Evolutionary conservation across 2,797 vertebrate genomes (phyloP).

Genomic region (Eupleurogrammus muticus): DNA sequence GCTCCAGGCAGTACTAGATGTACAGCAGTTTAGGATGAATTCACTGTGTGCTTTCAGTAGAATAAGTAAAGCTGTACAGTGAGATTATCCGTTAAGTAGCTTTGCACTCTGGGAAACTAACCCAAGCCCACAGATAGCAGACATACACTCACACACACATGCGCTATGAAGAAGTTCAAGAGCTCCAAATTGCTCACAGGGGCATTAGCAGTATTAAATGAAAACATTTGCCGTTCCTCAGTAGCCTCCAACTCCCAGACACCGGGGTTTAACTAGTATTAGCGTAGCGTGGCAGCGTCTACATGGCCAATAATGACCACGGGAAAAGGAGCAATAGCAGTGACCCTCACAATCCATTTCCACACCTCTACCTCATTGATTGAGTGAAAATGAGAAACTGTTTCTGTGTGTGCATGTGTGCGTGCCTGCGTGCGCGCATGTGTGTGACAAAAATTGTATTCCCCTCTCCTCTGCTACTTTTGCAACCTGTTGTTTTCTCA

Average conservation of each 20-base stretch:
- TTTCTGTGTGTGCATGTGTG: constrained; percentile 4
- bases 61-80: constrained; percentile 36
- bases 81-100: constrained; percentile 62
- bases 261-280: constrained; percentile 77
- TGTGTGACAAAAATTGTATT: constrained; percentile 37
- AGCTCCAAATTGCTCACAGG: constrained; percentile 74
- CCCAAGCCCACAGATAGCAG: constrained; percentile 34
- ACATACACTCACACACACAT: constrained; percentile 38
- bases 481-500: constrained; percentile 63
- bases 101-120: constrained; percentile 61
- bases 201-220: constrained; percentile 77
- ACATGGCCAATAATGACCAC: constrained; percentile 71
- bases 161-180: constrained; percentile 64
- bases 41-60: constrained; percentile 22
- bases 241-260: constrained; percentile 67
- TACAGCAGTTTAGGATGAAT: constrained; percentile 17
- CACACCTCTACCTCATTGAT: constrained; percentile 65
- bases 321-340: constrained; percentile 56
- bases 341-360: constrained; percentile 68
- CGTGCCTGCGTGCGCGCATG: not conserved
- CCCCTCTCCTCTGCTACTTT: constrained; percentile 51
- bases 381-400: constrained; percentile 55
- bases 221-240: constrained; percentile 76
- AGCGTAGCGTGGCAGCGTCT: constrained; percentile 60
- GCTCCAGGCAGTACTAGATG: constrained; percentile 9